These are phyloP conservation scores for Lamellibrachia satsuma DNA, from an alignment of 2,888 invertebrate genomes.

Conservation along the genomic window DNA sequence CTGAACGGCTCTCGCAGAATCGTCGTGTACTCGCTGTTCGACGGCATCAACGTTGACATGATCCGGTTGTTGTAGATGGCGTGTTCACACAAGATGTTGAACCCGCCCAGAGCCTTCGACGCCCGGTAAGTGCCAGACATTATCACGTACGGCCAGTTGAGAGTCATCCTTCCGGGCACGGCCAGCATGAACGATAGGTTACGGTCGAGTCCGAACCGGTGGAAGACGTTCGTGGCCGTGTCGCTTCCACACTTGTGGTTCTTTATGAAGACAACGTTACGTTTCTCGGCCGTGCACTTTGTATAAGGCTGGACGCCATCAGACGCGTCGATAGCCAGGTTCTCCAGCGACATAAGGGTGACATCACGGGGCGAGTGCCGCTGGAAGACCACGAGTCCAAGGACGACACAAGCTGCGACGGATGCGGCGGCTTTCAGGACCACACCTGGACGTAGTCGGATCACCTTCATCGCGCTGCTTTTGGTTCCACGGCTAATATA, in stretches of 20 bases:
- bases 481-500: neutral
- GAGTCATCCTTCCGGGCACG: slow-evolving; percentile 25
- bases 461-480: neutral
- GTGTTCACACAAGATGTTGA: slow-evolving; percentile 59
- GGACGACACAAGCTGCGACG: neutral
- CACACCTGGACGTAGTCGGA: neutral
- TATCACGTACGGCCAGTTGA: slow-evolving; percentile 62
- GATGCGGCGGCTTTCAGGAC: neutral
- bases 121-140: slow-evolving; percentile 51
- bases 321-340: neutral
- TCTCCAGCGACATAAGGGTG: neutral
- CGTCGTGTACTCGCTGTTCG: slow-evolving; percentile 54
- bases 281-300: neutral
- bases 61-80: slow-evolving; percentile 54
- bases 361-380: neutral
- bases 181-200: neutral
- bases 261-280: neutral
- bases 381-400: neutral
- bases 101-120: slow-evolving; percentile 41
- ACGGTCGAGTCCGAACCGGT: slow-evolving; percentile 18
- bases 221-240: slow-evolving; percentile 20
- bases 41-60: slow-evolving; percentile 54
- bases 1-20: slow-evolving; percentile 58
- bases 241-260: slow-evolving; percentile 19
- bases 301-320: neutral